phyloP scores from a whole-genome alignment of 2,888 invertebrate species.

The Erebia palarica region DNA sequence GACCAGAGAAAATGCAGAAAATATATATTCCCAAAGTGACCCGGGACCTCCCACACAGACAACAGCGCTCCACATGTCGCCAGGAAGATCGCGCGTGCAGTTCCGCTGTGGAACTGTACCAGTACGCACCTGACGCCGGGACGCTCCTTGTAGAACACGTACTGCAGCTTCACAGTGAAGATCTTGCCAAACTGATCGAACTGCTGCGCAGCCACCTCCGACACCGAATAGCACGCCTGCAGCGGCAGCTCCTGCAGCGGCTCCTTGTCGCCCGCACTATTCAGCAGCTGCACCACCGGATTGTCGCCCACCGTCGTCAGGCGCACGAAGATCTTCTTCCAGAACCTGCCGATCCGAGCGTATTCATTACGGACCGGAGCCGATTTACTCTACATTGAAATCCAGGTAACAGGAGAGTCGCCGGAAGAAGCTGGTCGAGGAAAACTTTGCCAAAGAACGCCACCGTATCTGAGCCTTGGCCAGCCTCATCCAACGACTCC shows the following conservation, averaged over 20 bases:
- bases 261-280: conserved; percentile 92
- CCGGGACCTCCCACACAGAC: no score
- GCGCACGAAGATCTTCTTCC: conserved; percentile 97
- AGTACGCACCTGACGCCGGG: conserved; percentile 90
- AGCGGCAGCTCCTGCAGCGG: conserved; percentile 97
- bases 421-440: no score
- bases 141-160: conserved; percentile 98
- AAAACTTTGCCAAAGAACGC: no score
- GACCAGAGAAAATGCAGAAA: no score
- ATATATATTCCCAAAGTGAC: no score
- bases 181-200: conserved; percentile 99
- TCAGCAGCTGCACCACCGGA: conserved; percentile 93
- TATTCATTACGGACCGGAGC: background rate
- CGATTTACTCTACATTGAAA: background rate
- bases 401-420: no score
- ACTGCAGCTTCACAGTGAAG: conserved; percentile 98
- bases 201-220: conserved; percentile 97
- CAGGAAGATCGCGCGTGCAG: no score
- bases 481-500: no score
- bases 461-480: no score
- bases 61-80: no score
- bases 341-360: conserved; percentile 84
- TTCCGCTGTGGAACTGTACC: no score
- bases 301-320: conserved; percentile 90
- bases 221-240: conserved; percentile 97